A percentile compares a stretch with the other conserved stretches of the same genome.
Evolutionary conservation across 2,888 invertebrate species (phyloP).

Genomic region (Ochlodes sylvanus): DNA sequence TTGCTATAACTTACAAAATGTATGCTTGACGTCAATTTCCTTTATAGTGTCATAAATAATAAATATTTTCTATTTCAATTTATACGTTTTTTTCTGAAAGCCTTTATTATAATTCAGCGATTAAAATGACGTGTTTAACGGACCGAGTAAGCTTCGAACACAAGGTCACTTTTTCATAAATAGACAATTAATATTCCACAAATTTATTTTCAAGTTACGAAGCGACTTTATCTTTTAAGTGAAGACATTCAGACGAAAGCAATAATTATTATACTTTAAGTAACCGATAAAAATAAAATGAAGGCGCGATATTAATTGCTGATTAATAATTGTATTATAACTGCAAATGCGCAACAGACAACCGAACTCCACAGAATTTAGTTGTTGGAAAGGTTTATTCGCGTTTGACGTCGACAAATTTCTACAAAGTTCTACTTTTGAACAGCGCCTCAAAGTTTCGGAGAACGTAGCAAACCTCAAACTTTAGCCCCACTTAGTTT

Average conservation of each 20-base stretch:
- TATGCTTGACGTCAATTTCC: background rate
- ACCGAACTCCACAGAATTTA: background rate
- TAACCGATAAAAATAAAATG: background rate
- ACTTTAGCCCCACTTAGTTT: background rate
- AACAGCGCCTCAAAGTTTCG: background rate
- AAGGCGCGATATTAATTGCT: background rate
- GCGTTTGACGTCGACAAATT: background rate
- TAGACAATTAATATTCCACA: constrained; percentile 9
- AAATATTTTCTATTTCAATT: background rate
- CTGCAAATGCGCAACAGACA: constrained; percentile 2
- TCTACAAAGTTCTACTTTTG: background rate
- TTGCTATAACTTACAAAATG: background rate
- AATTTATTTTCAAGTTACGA: background rate
- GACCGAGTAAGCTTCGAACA: constrained; percentile 2
- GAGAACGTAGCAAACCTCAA: background rate
- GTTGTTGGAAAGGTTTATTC: background rate
- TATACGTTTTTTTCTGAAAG: constrained; percentile 6
- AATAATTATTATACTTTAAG: background rate
- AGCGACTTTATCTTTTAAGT: background rate
- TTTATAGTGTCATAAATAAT: background rate
- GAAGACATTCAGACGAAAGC: background rate
- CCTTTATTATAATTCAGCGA: background rate
- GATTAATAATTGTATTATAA: background rate
- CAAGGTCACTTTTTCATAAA: background rate
- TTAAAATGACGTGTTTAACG: constrained; percentile 10